These are phyloP conservation scores for Belgica antarctica DNA, from an alignment of 2,888 invertebrate genomes.

Conservation along the genomic window DNA sequence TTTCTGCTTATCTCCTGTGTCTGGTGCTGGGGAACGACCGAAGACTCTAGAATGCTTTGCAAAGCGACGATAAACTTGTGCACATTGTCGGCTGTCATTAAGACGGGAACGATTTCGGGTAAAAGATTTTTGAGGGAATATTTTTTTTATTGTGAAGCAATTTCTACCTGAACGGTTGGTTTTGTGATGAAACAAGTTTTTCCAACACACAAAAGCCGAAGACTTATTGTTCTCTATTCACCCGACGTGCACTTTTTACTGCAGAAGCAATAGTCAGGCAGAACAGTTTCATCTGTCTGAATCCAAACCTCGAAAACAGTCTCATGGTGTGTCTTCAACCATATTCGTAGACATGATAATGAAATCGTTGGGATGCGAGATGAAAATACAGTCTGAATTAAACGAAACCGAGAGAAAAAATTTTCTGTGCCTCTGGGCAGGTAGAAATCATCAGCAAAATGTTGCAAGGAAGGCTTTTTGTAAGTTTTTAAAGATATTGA, in stretches of 20 bases:
- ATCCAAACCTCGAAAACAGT: not conserved
- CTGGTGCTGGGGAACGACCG: not conserved
- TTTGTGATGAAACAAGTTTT: constrained; percentile 32
- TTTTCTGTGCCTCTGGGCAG: constrained; percentile 21
- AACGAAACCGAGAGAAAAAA: constrained; percentile 9
- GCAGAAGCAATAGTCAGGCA: constrained; percentile 31
- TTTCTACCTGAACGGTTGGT: constrained; percentile 26
- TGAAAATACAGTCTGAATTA: not conserved
- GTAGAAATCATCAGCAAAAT: constrained; percentile 30
- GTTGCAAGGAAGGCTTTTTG: not conserved
- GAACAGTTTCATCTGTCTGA: constrained; percentile 35
- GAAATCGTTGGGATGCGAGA: constrained; percentile 10
- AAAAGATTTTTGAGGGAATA: not conserved
- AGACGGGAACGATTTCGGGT: no score
- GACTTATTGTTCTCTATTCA: constrained; percentile 28
- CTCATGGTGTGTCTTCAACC: constrained; percentile 22
- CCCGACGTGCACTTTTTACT: constrained; percentile 35
- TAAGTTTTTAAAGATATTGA: no score
- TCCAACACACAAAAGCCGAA: not conserved
- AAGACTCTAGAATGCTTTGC: not conserved
- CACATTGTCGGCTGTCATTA: no score
- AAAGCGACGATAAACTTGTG: no score
- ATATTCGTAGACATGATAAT: constrained; percentile 16
- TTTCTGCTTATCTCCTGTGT: constrained; percentile 21
- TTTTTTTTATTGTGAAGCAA: not conserved